A percentile compares a stretch with the other conserved stretches of the same genome.
Conservation (phyloP, 2,888 invertebrate species). For the Cheilosia vulpina region DNA sequence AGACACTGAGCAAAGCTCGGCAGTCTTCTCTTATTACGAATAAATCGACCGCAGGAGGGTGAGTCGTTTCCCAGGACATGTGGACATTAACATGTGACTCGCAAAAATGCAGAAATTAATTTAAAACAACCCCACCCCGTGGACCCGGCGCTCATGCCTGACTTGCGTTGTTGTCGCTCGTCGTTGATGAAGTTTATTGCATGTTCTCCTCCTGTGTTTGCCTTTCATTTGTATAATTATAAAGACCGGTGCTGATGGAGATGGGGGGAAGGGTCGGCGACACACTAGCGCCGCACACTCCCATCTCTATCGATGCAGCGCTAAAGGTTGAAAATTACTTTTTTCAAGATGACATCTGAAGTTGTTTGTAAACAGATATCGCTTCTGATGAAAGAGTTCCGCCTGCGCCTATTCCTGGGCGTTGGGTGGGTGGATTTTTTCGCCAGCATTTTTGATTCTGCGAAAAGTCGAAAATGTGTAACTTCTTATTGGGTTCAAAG, state of each 20-base stretch:
- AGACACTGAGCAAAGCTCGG: conserved; percentile 13
- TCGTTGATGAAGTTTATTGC: conserved; percentile 69
- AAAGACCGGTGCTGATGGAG: conserved; percentile 27
- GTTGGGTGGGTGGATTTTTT: conserved; percentile 27
- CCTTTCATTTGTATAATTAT: conserved; percentile 74
- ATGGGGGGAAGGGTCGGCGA: not conserved
- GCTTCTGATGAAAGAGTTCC: conserved; percentile 74
- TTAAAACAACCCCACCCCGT: conserved; percentile 57
- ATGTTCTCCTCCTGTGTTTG: conserved; percentile 70
- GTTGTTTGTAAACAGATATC: conserved; percentile 83
- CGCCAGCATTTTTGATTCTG: conserved; percentile 38
- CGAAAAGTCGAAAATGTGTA: conserved; percentile 63
- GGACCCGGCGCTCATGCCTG: not conserved
- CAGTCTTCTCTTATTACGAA: conserved; percentile 39
- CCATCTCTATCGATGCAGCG: conserved; percentile 61
- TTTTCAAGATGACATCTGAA: conserved; percentile 83
- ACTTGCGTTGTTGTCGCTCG: conserved; percentile 32
- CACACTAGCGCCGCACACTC: not conserved
- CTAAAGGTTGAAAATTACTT: conserved; percentile 80
- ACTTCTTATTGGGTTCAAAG: conserved; percentile 54
- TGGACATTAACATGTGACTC: conserved; percentile 44
- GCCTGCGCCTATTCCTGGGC: conserved; percentile 44
- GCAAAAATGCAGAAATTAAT: conserved; percentile 66
- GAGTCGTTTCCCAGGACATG: conserved; percentile 38
- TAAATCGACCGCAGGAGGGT: not conserved